These are phyloP conservation scores for Heloderma charlesbogerti DNA, from an alignment of 2,113 vertebrate genomes.

Conservation along the genomic window DNA sequence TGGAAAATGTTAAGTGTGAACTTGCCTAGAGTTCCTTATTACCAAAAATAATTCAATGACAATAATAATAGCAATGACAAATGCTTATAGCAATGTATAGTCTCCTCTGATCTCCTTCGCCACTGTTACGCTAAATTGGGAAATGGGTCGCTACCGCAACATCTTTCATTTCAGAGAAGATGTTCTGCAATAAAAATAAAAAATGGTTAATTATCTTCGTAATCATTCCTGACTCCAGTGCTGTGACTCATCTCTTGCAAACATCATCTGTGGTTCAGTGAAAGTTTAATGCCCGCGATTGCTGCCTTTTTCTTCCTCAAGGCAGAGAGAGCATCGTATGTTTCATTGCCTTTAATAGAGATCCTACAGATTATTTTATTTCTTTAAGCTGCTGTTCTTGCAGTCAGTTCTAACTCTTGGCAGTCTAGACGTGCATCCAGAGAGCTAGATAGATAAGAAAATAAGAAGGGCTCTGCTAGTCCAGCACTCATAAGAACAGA, in stretches of 20 bases:
- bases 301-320: constrained; percentile 39
- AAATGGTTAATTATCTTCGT: constrained; percentile 59
- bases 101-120: constrained; percentile 6
- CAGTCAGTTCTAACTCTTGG: constrained; percentile 15
- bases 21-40: not conserved
- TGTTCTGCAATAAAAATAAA: constrained; percentile 35
- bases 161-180: constrained; percentile 11
- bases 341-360: constrained; percentile 37
- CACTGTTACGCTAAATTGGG: constrained; percentile 15
- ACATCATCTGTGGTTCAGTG: constrained; percentile 54
- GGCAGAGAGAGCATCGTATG: constrained; percentile 37
- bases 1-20: not conserved
- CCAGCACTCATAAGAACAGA: not conserved
- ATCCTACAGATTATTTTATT: constrained; percentile 40
- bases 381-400: constrained; percentile 1
- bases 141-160: constrained; percentile 15
- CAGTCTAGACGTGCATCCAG: not conserved
- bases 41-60: constrained; percentile 18
- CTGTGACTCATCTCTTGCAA: constrained; percentile 65
- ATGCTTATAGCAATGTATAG: constrained; percentile 18
- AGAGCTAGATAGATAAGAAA: not conserved
- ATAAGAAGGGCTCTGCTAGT: not conserved
- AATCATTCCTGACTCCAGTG: constrained; percentile 47
- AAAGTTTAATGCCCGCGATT: constrained; percentile 59
- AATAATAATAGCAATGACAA: constrained; percentile 33